Base-by-base conservation (phyloP, 2,113 vertebrate species). In the Pterocles gutturalis region DNA sequence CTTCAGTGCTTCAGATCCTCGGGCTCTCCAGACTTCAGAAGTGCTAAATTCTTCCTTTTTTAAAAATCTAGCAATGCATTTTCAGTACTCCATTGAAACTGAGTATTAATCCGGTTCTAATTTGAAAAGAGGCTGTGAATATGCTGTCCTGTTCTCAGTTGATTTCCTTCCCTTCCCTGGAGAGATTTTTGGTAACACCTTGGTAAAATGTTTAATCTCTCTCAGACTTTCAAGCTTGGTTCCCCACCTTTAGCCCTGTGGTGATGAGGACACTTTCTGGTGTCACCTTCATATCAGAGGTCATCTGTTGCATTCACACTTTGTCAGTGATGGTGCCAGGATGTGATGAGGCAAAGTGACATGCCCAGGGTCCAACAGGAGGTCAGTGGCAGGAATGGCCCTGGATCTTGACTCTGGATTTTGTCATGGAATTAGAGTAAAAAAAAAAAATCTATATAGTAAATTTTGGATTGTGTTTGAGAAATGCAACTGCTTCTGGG, bases 401-500 rank as follows among this genome's bases (percentile, higher is more conserved):
- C 20, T 5, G 8, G 5, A 17, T 33, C 71, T 51, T 41, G 11
- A 7, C 38, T 69, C 31, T 66, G 41, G 38, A 10, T 53, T 95
- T 87, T 75, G 25, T 46, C 2, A 1, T 10, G 77, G 41, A 45
- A 28, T 9, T 15, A 33, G 38, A 46, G 17, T 14, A 26, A 93
- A 89, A 69, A 1, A 8, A 41, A 41, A 41, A 41, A 45, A 19
- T 3, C 16, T 24, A 7, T 10, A 1, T 0, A 9, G 41, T 6
- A 7, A 73, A 58, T 8, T 14, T 12, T 66, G 16, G 19, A 31
- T 18, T 7, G 21, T 51, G 48, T 62, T 65, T 73, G 26, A 38
- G 65, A 66, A 67, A 33, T 10, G 19, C 41, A 34, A 4, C 5
- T 17, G 2, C 21, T 65, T 26, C 31, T 46, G 24, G 31, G 49